Evolutionary conservation across 2,113 vertebrate genomes (phyloP), one percentile per base, ranked within the genome.

Genomic region (Ariopsis seemanni): DNA sequence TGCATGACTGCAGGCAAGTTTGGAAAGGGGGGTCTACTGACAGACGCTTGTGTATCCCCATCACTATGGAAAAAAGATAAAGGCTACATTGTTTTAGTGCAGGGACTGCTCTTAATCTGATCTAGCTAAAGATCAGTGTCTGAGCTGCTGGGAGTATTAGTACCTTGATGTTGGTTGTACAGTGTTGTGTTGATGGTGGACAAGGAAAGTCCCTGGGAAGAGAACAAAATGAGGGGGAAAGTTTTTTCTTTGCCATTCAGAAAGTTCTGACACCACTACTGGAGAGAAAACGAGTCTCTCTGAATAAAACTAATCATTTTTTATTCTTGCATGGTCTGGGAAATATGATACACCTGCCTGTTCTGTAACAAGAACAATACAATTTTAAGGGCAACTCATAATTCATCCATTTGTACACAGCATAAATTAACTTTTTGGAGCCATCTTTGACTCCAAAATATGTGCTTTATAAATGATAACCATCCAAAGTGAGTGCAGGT

Each of bases 61-160:
- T 90, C 80, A 84, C 87, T 89, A 87, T 72, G 88, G 60, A 86
- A 86, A 86, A 91, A 79, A 90, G 87, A 95, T 93, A 95, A 94
- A 94, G 92, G 85, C 71, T 82, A 93, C 92, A 93, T 93, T 95
- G 94, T 94, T 89, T 83, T 84, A 88, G 42, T 63, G 69, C 85
- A 84, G 90, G 74, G 87, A 71, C 75, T 75, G 80, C 85, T 89
- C 87, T 94, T 86, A 85, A 91, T 91, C 88, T 84, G 79, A 89
- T 87, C 77, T 42, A 60, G 85, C 87, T 90, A 57, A 63, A 86
- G 86, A 90, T 90, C 86, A 89, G 89, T 65, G 84, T 63, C 86
- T 92, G 82, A 79, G 88, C 84, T 84, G 67, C 84, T 87, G 50
- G 62, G 81, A 84, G 83, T 62, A 89, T 81, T 84, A 84, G 87